Conservation (phyloP, 2,797 vertebrate species). For the Aselliscus stoliczkanus region DNA sequence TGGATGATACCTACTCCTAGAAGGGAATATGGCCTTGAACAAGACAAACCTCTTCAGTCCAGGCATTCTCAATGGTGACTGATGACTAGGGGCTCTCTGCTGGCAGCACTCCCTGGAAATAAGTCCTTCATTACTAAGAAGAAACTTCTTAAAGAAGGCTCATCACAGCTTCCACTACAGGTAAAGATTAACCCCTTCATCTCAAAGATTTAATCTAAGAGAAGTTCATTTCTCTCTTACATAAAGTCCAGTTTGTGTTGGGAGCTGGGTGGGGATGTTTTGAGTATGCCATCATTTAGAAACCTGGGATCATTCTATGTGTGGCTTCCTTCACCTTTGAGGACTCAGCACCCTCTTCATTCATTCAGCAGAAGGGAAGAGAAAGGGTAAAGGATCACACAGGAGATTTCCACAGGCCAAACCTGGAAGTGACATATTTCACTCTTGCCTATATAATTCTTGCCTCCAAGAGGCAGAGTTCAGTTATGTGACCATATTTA, state of each 20-base stretch:
- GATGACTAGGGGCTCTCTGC: too few relatives aligned
- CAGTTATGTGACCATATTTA: not conserved
- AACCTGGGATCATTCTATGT: not conserved
- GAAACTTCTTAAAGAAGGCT: not conserved
- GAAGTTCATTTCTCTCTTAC: not conserved
- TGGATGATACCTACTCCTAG: not conserved
- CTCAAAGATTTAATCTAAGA: not conserved
- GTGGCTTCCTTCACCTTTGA: not conserved
- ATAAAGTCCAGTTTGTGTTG: not conserved
- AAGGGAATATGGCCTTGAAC: not conserved
- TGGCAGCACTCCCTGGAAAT: not conserved
- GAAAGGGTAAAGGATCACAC: not conserved
- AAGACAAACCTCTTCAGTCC: not conserved
- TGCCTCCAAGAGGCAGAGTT: not conserved
- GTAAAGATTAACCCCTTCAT: not conserved
- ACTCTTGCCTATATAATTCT: not conserved
- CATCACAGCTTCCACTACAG: not conserved
- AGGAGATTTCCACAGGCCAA: not conserved
- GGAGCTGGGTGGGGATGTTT: not conserved
- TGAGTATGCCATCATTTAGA: not conserved
- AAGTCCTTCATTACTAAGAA: not conserved
- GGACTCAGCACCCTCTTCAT: not conserved
- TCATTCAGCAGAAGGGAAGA: not conserved
- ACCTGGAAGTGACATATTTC: not conserved
- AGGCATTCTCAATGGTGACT: not conserved